Conservation (phyloP, 2,888 invertebrate species). For the Ophioninae sp. region DNA sequence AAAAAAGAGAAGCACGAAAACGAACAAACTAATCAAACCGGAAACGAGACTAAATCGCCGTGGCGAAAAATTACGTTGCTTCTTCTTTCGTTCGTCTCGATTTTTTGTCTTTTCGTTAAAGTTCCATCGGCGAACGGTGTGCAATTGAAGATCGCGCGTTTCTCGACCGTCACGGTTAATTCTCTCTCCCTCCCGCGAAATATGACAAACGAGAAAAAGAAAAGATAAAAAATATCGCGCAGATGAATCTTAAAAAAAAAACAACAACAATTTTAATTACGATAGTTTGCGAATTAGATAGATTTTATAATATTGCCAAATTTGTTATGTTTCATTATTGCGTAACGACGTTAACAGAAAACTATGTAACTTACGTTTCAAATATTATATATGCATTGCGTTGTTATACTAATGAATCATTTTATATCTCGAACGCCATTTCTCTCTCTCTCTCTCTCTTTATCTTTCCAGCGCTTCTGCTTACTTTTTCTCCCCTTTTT, state of each 20-base stretch:
- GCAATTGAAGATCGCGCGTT: constrained; percentile 41
- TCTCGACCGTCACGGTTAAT: constrained; percentile 24
- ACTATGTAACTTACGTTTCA: constrained; percentile 45
- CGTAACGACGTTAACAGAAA: constrained; percentile 31
- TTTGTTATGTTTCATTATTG: constrained; percentile 54
- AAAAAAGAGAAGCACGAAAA: constrained; percentile 5
- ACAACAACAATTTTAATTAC: constrained; percentile 33
- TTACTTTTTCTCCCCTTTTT: constrained; percentile 10
- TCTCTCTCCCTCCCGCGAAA: constrained; percentile 42
- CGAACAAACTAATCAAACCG: constrained; percentile 6
- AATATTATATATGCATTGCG: constrained; percentile 51
- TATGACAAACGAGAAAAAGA: not conserved
- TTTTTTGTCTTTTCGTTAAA: constrained; percentile 12
- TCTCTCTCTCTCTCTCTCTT: no score
- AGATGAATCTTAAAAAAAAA: constrained; percentile 1
- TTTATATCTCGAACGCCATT: no score
- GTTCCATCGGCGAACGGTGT: constrained; percentile 56
- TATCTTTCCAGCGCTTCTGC: not conserved
- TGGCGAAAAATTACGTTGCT: no score
- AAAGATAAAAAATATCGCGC: no score
- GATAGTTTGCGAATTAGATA: constrained; percentile 15
- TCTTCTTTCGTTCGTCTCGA: not conserved
- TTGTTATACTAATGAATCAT: constrained; percentile 14
- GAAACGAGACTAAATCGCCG: constrained; percentile 17
- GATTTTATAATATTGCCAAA: constrained; percentile 34